These are phyloP conservation scores for Allygus modestus DNA, from an alignment of 2,888 invertebrate species.

Conservation along the genomic window DNA sequence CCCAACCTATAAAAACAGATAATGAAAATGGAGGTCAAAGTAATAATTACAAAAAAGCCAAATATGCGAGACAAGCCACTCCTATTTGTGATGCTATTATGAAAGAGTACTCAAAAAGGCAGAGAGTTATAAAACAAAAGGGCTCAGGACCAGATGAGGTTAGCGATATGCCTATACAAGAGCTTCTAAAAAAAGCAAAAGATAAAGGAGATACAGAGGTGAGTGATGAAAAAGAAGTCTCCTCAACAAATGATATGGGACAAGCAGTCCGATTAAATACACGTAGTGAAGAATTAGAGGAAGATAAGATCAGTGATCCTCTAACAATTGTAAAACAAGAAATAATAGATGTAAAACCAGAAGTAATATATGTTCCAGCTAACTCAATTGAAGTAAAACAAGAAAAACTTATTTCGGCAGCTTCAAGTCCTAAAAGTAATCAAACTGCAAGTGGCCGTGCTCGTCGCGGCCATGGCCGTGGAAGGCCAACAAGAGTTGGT, in stretches of 20 bases:
- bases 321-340: background rate
- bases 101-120: conserved; percentile 19
- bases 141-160: background rate
- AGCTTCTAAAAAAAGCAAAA: conserved; percentile 10
- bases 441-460: background rate
- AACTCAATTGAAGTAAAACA: background rate
- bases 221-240: background rate
- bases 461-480: background rate
- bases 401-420: background rate
- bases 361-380: background rate
- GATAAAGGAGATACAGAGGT: background rate
- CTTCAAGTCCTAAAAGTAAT: background rate
- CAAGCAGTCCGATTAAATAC: background rate
- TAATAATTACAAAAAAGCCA: background rate
- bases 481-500: background rate
- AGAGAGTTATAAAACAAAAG: background rate
- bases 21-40: background rate
- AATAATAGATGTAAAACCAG: conserved; percentile 6
- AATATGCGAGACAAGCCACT: conserved; percentile 11
- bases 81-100: conserved; percentile 31
- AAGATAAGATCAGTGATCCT: background rate
- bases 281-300: background rate
- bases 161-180: conserved; percentile 15
- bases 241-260: background rate
- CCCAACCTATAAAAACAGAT: background rate